Evolutionary conservation across 2,888 invertebrate genomes (phyloP), one percentile per base, ranked within the genome.

Genomic region (Ferdinandea cuprea): DNA sequence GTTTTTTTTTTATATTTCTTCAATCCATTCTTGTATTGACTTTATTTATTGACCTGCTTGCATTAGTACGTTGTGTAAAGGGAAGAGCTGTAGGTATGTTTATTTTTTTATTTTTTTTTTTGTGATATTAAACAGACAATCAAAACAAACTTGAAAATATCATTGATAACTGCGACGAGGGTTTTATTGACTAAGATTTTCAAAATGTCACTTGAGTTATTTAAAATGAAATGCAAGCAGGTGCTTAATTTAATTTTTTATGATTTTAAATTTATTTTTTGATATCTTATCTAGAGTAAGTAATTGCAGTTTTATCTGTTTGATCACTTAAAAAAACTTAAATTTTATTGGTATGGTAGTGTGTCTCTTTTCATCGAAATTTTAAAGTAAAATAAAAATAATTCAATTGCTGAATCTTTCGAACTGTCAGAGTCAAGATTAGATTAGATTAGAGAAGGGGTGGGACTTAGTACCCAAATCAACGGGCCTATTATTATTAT

Each of bases 231-330:
- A 48, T 63, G 35, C 9, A 63, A 11, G 35, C 30, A 19, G 2
- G 1, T 42, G 9, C 7, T 37, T 37, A 21, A 1, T 7, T 30
- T 48, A 1, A n/a, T 30, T 48, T 48, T 15, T 2, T 11, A n/a
- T 17, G 42, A 7, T 15, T 48, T 63, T 35, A 2, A n/a, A 13
- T 19, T 35, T 28, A 13, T 28, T 37, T 11, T 15, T 35, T 15
- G 3, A 8, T 52, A 52, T 52, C 65, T 65, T 52, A 65, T 65
- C 65, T 37, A 1, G n/a, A 30, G 63, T 54, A 8, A 7, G 21
- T 37, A 28, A 3, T 40, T 52, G 28, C 28, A 52, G 35, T 58
- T 13, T 58, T 40, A 15, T 13, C 25, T 25, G 6, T 2, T 7
- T 19, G 19, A 37, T 37, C 9, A 35, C 0, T 17, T 52, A 7